Conservation (phyloP, 1,140 invertebrate genomes). For the Potamilus streckersoni region DNA sequence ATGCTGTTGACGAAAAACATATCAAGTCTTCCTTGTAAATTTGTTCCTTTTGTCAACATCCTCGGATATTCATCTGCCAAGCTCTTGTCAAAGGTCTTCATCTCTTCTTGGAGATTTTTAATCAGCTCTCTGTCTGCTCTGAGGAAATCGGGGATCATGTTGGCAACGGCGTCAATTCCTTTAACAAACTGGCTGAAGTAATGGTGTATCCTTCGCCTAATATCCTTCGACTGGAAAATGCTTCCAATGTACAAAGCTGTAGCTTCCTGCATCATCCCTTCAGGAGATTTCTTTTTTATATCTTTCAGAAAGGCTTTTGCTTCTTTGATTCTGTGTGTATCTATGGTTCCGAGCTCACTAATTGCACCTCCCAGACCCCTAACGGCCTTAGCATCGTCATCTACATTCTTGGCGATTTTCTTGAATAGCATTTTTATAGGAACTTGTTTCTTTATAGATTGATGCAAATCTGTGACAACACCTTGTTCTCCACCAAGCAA, state of each 20-base stretch:
- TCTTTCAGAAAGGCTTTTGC: conserved; percentile 20
- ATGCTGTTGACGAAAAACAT: conserved; percentile 51
- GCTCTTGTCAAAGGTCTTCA: conserved; percentile 36
- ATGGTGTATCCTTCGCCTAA: conserved; percentile 34
- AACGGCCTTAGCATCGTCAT: conserved; percentile 34
- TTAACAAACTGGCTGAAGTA: conserved; percentile 46
- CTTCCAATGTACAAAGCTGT: conserved; percentile 34
- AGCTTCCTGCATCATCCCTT: conserved; percentile 1
- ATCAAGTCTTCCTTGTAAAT: conserved; percentile 49
- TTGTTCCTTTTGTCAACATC: conserved; percentile 21
- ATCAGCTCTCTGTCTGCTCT: conserved; percentile 49
- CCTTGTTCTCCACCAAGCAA: conserved; percentile 40
- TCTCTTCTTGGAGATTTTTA: conserved; percentile 35
- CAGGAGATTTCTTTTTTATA: background rate
- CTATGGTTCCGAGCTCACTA: conserved; percentile 23
- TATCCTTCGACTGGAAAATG: conserved; percentile 35
- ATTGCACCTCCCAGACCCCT: conserved; percentile 47
- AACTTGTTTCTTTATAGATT: conserved; percentile 46
- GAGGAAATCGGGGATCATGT: conserved; percentile 52
- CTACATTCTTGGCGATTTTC: conserved; percentile 34
- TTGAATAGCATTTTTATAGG: conserved; percentile 44
- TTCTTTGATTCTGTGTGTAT: conserved; percentile 19
- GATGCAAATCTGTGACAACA: conserved; percentile 45
- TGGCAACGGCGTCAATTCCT: conserved; percentile 45
- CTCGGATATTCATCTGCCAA: conserved; percentile 42